Base-by-base conservation (phyloP, 2,888 invertebrate species). In the Hyppa rectilinea region DNA sequence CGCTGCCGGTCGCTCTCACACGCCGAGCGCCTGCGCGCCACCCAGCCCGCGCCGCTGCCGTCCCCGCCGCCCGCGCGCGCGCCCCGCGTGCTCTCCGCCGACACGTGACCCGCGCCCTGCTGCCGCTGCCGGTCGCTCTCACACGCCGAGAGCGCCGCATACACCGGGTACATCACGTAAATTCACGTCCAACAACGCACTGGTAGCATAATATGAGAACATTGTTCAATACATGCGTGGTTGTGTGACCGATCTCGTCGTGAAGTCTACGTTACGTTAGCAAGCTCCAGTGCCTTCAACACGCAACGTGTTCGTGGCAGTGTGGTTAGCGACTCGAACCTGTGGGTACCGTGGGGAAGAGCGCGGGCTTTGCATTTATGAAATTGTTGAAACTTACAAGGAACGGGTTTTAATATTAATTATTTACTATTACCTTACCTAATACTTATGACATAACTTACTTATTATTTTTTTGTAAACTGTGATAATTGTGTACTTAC, bases 81-180 rank as follows among this genome's bases (percentile, higher is more conserved):
- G 56, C 56, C 75, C 10, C 10, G 26, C 45, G n/a, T 45, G 4
- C 64, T 49, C 76, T 53, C 59, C 59, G 75, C 88, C 0, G 84
- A 89, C 77, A 78, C 82, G 38, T 88, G 85, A 86, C 62, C 17
- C 20, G 9, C n/a, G 2, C 7, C 2, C 38, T 7, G 31, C 31
- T 40, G 43, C 47, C n/a, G n/a, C n/a, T n/a, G n/a, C n/a, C n/a
- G n/a, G n/a, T n/a, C n/a, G n/a, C n/a, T n/a, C n/a, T n/a, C n/a
- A n/a, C n/a, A 96, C 82, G 97, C 97, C 9, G 93, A 92, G 88
- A 75, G 38, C 23, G n/a, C n/a, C n/a, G n/a, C n/a, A n/a, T n/a
- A 2, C 38, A 17, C 7, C 31, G n/a, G 14, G 17, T 9, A 66
- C n/a, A 5, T 17, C 34, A 10, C n/a, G n/a, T n/a, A n/a, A n/a